phyloP scores from a whole-genome alignment of 1,140 invertebrate species.

The Papilio helenus region DNA sequence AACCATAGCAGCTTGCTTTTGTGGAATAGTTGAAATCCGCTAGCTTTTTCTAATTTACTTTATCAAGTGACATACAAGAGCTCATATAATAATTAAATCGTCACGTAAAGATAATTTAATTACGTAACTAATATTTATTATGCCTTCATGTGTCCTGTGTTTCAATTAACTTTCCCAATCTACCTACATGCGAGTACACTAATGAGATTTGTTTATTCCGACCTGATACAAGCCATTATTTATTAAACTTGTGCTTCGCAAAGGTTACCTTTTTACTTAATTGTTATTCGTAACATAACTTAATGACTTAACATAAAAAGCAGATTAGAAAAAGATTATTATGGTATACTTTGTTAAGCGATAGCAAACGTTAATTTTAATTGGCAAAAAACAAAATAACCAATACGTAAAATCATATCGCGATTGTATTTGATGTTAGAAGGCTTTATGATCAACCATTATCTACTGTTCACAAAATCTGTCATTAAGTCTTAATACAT shows the following conservation, averaged over 20 bases:
- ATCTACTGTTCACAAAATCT: neutral
- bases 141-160: neutral
- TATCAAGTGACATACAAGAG: no score
- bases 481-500: neutral
- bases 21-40: no score
- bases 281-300: neutral
- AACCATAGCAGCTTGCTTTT: no score
- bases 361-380: no score
- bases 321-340: no score
- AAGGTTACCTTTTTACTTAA: neutral
- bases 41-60: no score
- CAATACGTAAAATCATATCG: no score
- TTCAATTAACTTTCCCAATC: neutral
- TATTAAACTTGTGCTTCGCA: neutral
- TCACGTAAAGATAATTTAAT: no score
- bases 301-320: neutral
- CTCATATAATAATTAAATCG: no score
- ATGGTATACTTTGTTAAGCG: no score
- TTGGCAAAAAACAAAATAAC: no score
- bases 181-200: neutral
- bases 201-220: neutral
- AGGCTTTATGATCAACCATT: neutral
- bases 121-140: neutral
- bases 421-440: neutral
- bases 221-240: neutral